These are phyloP conservation scores for Galeopterus variegatus DNA, from an alignment of 2,113 vertebrate genomes.

Conservation along the genomic window DNA sequence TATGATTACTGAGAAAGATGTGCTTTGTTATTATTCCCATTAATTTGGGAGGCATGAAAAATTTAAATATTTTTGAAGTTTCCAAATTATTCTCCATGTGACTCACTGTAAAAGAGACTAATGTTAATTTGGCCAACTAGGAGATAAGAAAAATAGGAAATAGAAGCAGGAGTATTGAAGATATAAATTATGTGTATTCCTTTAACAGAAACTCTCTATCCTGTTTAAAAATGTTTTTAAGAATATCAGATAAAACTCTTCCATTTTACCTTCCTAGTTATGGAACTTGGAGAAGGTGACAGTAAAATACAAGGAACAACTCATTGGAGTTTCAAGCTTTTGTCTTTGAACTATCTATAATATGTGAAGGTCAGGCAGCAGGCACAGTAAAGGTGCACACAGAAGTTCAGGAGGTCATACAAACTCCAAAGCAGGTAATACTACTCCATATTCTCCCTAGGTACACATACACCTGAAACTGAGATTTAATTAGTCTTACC, in stretches of 20 bases:
- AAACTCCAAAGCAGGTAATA: not conserved
- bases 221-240: not conserved
- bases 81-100: constrained; percentile 55
- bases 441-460: not conserved
- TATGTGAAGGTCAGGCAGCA: not conserved
- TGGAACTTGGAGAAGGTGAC: not conserved
- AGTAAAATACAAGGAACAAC: not conserved
- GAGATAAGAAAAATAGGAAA: not conserved
- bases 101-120: constrained; percentile 25
- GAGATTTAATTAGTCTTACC: not conserved
- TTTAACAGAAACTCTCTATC: not conserved
- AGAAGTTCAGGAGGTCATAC: not conserved
- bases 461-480: not conserved
- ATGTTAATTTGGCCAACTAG: constrained; percentile 19
- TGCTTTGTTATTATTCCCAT: not conserved
- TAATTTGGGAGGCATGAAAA: not conserved
- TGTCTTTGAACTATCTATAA: not conserved
- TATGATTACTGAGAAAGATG: not conserved
- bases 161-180: not conserved
- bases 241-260: not conserved
- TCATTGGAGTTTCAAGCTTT: not conserved
- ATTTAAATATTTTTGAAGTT: constrained; percentile 61
- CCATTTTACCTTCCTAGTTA: not conserved
- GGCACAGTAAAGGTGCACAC: not conserved
- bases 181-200: not conserved